Evolutionary conservation across 2,113 vertebrate genomes (phyloP).

Genomic region (Scytalopus superciliaris): DNA sequence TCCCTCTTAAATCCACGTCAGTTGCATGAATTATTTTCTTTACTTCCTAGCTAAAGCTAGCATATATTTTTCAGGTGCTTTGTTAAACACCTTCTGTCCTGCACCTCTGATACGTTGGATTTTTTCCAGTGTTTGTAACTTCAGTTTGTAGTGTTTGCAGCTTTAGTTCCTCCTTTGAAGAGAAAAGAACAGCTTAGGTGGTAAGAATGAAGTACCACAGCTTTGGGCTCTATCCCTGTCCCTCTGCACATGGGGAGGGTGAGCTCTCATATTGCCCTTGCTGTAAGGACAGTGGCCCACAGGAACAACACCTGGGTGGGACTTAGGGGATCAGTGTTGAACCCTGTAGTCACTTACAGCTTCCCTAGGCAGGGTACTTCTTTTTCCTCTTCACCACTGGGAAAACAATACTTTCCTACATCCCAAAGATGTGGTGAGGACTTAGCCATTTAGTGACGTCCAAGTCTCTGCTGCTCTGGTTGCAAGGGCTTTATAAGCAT

Average conservation of each 20-base stretch:
- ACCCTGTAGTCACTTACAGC: neutral
- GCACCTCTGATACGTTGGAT: neutral
- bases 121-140: neutral
- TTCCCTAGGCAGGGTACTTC: neutral
- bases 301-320: neutral
- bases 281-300: neutral
- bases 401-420: neutral
- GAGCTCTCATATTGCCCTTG: accelerated
- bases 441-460: neutral
- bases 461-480: neutral
- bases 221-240: neutral
- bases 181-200: neutral
- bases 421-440: neutral
- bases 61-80: neutral
- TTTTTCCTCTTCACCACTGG: neutral
- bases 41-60: neutral
- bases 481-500: neutral
- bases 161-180: neutral
- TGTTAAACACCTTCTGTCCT: neutral
- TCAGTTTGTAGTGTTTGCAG: neutral
- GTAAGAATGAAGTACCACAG: neutral
- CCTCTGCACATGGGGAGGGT: neutral
- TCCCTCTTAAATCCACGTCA: neutral
- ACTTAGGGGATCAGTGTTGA: accelerated
- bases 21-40: neutral